phyloP scores from a whole-genome alignment of 2,888 invertebrate genomes.

The Heteromyza rotundicornis region DNA sequence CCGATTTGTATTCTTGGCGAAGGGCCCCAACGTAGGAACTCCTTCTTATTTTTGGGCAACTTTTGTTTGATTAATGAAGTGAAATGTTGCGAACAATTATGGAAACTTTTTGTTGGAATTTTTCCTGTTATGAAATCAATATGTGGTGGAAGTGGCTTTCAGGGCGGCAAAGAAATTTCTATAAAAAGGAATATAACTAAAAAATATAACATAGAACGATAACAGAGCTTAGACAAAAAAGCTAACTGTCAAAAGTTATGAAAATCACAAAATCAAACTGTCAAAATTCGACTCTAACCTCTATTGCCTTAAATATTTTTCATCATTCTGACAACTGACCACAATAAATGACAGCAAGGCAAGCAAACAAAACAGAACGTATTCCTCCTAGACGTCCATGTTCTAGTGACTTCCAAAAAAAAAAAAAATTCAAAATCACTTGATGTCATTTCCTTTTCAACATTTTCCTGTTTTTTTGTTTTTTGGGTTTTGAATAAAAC shows the following conservation, averaged over 20 bases:
- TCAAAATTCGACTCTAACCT: too few relatives aligned
- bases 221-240: too few relatives aligned
- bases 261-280: too few relatives aligned
- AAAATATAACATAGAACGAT: neutral
- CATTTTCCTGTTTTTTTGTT: neutral
- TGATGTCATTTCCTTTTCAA: conserved; percentile 16
- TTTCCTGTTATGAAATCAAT: too few relatives aligned
- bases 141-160: neutral
- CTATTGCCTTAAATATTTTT: too few relatives aligned
- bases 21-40: too few relatives aligned
- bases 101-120: neutral
- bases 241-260: too few relatives aligned
- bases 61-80: conserved; percentile 58
- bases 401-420: neutral
- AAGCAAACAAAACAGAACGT: too few relatives aligned
- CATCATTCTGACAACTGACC: conserved; percentile 29
- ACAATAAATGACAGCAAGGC: conserved; percentile 15
- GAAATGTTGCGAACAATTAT: conserved; percentile 59
- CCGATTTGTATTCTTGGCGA: neutral
- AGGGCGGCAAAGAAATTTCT: too few relatives aligned
- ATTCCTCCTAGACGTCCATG: too few relatives aligned
- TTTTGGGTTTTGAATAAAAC: neutral
- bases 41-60: too few relatives aligned
- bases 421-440: conserved; percentile 9
- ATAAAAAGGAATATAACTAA: neutral